Percentiles rank a stretch among this genome's conserved stretches.
phyloP scores from a whole-genome alignment of 2,113 vertebrate genomes.

The Hippocampus barbouri region DNA sequence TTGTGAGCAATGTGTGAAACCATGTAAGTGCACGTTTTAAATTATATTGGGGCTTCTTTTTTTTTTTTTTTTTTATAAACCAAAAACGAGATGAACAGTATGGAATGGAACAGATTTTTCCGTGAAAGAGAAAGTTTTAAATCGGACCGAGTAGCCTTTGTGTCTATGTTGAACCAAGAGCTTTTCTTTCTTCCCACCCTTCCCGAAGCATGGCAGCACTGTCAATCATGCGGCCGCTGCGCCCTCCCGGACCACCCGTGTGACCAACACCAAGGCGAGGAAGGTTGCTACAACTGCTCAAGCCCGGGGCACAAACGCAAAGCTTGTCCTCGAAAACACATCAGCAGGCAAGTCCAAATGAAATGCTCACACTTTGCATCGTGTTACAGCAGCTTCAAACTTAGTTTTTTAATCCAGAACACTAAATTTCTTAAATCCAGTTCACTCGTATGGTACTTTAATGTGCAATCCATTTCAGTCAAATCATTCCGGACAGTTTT shows the following conservation, averaged over 20 bases:
- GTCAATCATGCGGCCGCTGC: constrained; percentile 76
- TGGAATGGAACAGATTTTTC: neutral
- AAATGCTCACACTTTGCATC: neutral
- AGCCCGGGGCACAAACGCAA: constrained; percentile 80
- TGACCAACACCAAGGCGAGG: constrained; percentile 12
- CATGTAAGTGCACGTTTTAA: constrained; percentile 75
- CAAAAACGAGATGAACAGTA: neutral
- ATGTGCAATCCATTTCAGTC: too few species aligned
- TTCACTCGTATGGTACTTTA: too few species aligned
- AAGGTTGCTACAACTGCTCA: constrained; percentile 84
- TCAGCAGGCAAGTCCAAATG: constrained; percentile 33
- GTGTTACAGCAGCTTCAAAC: neutral
- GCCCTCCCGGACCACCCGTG: constrained; percentile 79
- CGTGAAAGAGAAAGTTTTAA: too few species aligned
- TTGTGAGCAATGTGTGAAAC: constrained; percentile 90
- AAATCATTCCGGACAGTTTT: too few species aligned
- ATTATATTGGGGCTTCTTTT: neutral
- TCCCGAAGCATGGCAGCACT: constrained; percentile 87
- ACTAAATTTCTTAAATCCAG: too few species aligned
- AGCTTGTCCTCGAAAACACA: constrained; percentile 66
- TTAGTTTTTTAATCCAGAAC: too few species aligned
- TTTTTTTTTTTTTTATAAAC: too few species aligned
- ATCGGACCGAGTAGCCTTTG: neutral
- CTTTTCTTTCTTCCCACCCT: neutral
- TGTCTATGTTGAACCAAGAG: neutral